A percentile compares a stretch with the other conserved stretches of the same genome.
Conservation (phyloP, 2,797 vertebrate species). For the Threskiornis aethiopicus region DNA sequence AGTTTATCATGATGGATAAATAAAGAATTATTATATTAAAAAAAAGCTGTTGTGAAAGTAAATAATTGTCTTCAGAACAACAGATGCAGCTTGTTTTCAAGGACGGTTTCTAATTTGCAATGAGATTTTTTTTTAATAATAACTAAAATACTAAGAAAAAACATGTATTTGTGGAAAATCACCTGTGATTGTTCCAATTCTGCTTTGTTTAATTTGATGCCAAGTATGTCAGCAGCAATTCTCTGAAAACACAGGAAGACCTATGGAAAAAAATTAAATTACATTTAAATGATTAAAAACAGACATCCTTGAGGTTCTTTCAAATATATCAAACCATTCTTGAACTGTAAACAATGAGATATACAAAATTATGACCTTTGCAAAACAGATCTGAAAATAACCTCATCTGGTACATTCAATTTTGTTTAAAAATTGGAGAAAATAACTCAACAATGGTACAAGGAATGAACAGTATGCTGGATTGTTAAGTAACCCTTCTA, state of each 20-base stretch:
- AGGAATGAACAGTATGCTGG: conserved; percentile 31
- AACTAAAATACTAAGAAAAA: background rate
- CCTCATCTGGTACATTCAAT: conserved; percentile 50
- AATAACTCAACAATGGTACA: conserved; percentile 56
- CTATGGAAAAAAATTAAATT: conserved; percentile 78
- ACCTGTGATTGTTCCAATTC: conserved; percentile 99
- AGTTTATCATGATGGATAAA: background rate
- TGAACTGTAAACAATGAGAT: conserved; percentile 72
- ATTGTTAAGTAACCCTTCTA: conserved; percentile 40
- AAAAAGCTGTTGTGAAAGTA: background rate
- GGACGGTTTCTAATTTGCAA: background rate
- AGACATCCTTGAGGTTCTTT: conserved; percentile 69
- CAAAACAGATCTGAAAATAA: conserved; percentile 66
- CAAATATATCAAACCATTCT: conserved; percentile 65
- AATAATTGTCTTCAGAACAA: background rate
- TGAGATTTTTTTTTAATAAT: background rate
- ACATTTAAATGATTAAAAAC: conserved; percentile 74
- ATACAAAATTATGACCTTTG: conserved; percentile 59
- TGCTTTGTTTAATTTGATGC: conserved; percentile 98
- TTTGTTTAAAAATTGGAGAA: conserved; percentile 55
- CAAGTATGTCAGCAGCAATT: conserved; percentile 95
- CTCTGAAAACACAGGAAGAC: conserved; percentile 97
- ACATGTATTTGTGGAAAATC: conserved; percentile 66
- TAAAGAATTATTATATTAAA: background rate
- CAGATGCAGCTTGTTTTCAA: background rate